These are phyloP conservation scores for Tetragonula carbonaria DNA, from an alignment of 2,888 invertebrate genomes.

Conservation along the genomic window DNA sequence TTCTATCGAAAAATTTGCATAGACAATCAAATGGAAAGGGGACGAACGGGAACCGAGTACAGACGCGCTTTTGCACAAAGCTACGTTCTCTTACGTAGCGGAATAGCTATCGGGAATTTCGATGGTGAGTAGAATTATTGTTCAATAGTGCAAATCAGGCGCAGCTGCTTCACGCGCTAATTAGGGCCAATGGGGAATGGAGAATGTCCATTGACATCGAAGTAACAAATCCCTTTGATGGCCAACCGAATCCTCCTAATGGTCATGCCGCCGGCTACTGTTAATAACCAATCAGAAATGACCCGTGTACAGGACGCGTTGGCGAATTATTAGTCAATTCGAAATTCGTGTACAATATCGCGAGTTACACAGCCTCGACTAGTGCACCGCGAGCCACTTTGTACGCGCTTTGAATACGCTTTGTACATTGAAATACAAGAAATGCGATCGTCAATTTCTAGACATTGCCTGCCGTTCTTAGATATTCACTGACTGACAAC, in stretches of 20 bases:
- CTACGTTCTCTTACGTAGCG: background rate
- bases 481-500: too few species aligned
- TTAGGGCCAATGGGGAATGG: conserved; percentile 20
- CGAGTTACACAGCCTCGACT: background rate
- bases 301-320: background rate
- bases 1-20: background rate
- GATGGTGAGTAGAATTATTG: conserved; percentile 11
- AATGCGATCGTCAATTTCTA: too few species aligned
- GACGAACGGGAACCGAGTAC: background rate
- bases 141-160: conserved; percentile 34
- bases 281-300: conserved; percentile 48
- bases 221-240: conserved; percentile 56
- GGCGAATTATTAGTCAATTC: conserved; percentile 32
- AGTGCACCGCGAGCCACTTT: background rate
- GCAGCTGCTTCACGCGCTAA: conserved; percentile 19
- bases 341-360: background rate
- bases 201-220: conserved; percentile 23
- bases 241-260: conserved; percentile 54
- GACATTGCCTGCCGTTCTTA: too few species aligned
- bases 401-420: too few species aligned
- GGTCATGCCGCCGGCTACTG: conserved; percentile 22
- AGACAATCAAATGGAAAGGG: background rate
- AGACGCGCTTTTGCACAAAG: too few species aligned
- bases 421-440: background rate
- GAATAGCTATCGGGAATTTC: conserved; percentile 6